Conservation (phyloP, 1,140 invertebrate species). For the Galendromus occidentalis region DNA sequence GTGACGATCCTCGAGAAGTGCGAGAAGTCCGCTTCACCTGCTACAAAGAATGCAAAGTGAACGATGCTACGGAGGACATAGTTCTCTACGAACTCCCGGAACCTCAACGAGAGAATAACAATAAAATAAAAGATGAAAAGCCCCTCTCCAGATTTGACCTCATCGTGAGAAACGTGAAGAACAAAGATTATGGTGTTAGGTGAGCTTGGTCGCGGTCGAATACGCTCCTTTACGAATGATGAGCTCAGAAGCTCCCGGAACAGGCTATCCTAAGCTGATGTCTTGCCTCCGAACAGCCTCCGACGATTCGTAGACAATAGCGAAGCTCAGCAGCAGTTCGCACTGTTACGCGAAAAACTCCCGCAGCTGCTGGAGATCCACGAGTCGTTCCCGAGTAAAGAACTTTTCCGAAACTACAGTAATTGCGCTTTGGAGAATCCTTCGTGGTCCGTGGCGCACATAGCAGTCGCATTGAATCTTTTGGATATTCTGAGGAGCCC, state of each 20-base stretch:
- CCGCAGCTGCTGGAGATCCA: not conserved
- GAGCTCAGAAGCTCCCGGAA: no score
- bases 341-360: not conserved
- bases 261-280: no score
- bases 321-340: not conserved
- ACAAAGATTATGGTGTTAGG: not conserved
- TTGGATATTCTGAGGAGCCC: constrained; percentile 43
- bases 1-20: not conserved
- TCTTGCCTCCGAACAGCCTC: not conserved
- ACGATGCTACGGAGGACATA: not conserved
- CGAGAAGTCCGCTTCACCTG: not conserved
- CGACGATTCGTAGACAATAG: not conserved
- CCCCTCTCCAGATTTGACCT: not conserved
- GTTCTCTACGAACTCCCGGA: not conserved
- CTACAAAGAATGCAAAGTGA: not conserved
- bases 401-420: not conserved
- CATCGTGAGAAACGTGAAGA: not conserved
- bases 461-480: constrained; percentile 52
- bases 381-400: not conserved
- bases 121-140: not conserved
- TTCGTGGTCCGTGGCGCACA: constrained; percentile 59
- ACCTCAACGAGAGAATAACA: not conserved
- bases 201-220: not conserved
- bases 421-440: constrained; percentile 43
- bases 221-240: no score